A percentile compares a stretch with the other conserved stretches of the same genome.
These are phyloP conservation scores for Petrosia ficiformis DNA, from an alignment of 37 sponge, comb jelly and placozoan species.

Conservation along the genomic window DNA sequence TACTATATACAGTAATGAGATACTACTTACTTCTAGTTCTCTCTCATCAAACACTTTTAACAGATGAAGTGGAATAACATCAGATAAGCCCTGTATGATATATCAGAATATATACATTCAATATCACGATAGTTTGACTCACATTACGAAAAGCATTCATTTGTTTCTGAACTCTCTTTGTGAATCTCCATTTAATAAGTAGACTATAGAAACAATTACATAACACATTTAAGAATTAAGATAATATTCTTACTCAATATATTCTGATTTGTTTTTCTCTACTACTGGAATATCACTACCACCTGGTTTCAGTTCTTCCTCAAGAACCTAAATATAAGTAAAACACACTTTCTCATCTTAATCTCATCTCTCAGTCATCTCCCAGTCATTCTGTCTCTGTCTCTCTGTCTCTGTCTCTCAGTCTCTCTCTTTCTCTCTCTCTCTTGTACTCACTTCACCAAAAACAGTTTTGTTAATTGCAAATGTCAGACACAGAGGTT, in stretches of 20 bases:
- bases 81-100: conserved; percentile 75
- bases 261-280: conserved; percentile 85
- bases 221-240: neutral
- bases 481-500: conserved; percentile 84
- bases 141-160: conserved; percentile 87
- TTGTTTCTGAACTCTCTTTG: conserved; percentile 79
- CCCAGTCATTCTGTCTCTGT: neutral
- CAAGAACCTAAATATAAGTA: conserved; percentile 74
- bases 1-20: neutral
- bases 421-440: conserved; percentile 83
- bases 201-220: conserved; percentile 41
- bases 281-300: conserved; percentile 88
- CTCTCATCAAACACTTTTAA: conserved; percentile 90
- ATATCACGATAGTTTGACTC: conserved; percentile 2
- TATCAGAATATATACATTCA: too few species aligned
- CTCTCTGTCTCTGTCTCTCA: conserved; percentile 69
- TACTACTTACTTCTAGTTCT: conserved; percentile 88
- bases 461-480: conserved; percentile 72
- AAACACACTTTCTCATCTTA: too few species aligned
- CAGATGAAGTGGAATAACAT: conserved; percentile 76
- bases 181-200: conserved; percentile 91
- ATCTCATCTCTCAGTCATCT: too few species aligned
- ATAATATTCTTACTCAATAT: conserved; percentile 61
- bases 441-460: conserved; percentile 82
- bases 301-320: conserved; percentile 76